phyloP scores from a whole-genome alignment of 2,797 vertebrate species.

The Momotus momota region DNA sequence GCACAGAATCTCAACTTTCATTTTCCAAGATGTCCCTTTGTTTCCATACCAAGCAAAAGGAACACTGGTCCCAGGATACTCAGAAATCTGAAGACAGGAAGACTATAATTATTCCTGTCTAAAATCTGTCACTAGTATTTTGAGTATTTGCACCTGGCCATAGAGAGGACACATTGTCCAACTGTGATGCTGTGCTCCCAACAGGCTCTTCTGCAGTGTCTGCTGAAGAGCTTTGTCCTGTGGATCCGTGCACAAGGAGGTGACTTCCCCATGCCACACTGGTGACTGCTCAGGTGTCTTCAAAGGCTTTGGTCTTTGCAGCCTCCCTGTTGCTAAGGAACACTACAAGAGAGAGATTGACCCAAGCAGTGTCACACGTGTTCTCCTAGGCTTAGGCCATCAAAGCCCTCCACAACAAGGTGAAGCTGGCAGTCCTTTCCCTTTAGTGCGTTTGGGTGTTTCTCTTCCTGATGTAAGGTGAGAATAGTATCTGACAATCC shows the following conservation, averaged over 20 bases:
- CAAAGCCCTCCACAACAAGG: neutral
- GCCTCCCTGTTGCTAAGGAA: neutral
- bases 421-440: neutral
- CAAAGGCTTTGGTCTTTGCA: neutral
- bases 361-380: neutral
- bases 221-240: neutral
- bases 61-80: neutral
- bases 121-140: neutral
- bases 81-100: neutral
- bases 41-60: neutral
- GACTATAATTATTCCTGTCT: neutral
- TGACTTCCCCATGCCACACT: neutral
- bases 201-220: neutral
- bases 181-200: fast-evolving
- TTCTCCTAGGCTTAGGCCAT: neutral
- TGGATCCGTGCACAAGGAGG: neutral
- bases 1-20: neutral
- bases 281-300: neutral
- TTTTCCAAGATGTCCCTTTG: neutral
- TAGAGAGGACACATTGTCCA: neutral
- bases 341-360: neutral
- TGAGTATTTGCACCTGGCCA: neutral
- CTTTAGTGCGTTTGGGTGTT: neutral
- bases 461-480: neutral
- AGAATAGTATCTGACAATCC: neutral